Evolutionary conservation across 2,797 vertebrate genomes (phyloP).

Genomic region (Podarcis siculus): DNA sequence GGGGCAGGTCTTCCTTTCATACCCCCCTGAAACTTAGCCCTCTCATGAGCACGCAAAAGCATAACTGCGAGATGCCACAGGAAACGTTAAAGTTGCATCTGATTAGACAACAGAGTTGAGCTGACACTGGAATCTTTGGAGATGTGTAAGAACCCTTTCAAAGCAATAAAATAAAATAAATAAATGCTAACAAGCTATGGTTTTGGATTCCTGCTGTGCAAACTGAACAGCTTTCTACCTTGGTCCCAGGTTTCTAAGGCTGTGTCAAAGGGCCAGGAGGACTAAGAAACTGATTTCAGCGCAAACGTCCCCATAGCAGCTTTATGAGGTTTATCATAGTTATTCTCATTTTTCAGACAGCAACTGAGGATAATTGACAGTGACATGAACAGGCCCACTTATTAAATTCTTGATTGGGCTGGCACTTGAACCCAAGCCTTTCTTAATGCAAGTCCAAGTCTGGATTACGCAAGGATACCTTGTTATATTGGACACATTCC

Average conservation of each 20-base stretch:
- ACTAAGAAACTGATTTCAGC: background rate
- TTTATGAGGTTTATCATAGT: background rate
- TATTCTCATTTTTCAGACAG: conserved; percentile 3
- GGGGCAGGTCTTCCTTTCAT: background rate
- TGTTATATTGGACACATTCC: background rate
- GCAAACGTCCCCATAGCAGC: background rate
- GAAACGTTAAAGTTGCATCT: background rate
- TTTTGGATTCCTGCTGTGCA: background rate
- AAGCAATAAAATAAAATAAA: background rate
- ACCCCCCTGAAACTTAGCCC: background rate
- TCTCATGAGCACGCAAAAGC: background rate
- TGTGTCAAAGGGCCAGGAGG: background rate
- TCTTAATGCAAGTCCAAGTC: background rate
- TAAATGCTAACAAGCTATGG: background rate
- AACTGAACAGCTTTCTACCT: too few species aligned
- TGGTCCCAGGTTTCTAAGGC: background rate
- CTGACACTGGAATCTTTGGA: background rate
- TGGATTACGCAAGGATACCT: background rate
- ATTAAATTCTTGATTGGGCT: too few species aligned
- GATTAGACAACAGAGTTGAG: background rate
- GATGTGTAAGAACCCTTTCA: background rate
- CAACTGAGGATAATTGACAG: background rate
- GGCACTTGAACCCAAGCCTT: background rate
- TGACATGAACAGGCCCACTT: background rate
- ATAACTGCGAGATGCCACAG: background rate